Conservation (phyloP, 1,140 invertebrate genomes). For the Pseudomyrmex sp. region DNA sequence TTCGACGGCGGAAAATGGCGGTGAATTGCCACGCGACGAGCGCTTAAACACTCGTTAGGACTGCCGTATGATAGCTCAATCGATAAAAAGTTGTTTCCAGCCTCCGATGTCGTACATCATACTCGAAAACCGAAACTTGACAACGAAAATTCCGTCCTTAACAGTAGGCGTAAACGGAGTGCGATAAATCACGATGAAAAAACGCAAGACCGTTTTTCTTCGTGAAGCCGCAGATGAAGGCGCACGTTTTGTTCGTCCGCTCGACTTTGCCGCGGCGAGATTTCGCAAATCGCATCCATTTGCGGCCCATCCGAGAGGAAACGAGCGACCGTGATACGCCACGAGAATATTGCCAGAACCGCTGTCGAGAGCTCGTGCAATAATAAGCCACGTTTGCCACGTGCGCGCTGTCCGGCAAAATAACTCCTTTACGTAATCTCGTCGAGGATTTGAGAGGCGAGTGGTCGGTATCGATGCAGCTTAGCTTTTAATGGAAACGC, state of each 20-base stretch:
- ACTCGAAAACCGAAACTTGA: slow-evolving; percentile 70
- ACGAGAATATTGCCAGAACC: background rate
- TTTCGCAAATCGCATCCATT: slow-evolving; percentile 59
- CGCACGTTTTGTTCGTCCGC: slow-evolving; percentile 39
- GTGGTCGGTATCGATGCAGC: slow-evolving; percentile 72
- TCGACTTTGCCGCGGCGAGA: slow-evolving; percentile 25
- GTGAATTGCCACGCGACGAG: slow-evolving; percentile 42
- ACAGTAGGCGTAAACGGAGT: slow-evolving; percentile 54
- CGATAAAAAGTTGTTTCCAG: slow-evolving; percentile 63
- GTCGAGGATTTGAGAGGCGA: slow-evolving; percentile 13
- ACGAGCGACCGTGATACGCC: background rate
- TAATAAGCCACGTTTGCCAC: slow-evolving; percentile 57
- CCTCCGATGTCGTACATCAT: slow-evolving; percentile 65
- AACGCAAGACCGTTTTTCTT: slow-evolving; percentile 46
- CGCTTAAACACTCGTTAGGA: slow-evolving; percentile 46
- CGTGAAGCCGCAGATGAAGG: slow-evolving; percentile 51
- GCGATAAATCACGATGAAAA: slow-evolving; percentile 69
- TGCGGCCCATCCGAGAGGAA: background rate
- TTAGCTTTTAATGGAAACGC: slow-evolving; percentile 77
- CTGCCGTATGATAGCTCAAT: slow-evolving; percentile 57
- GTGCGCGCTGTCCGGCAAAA: slow-evolving; percentile 69
- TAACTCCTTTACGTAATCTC: slow-evolving; percentile 77
- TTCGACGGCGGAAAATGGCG: background rate
- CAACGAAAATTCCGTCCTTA: slow-evolving; percentile 62
- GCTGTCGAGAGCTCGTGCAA: slow-evolving; percentile 15